These are phyloP conservation scores for Brachionus paranguensis DNA, from an alignment of 1,140 invertebrate species.

Conservation along the genomic window DNA sequence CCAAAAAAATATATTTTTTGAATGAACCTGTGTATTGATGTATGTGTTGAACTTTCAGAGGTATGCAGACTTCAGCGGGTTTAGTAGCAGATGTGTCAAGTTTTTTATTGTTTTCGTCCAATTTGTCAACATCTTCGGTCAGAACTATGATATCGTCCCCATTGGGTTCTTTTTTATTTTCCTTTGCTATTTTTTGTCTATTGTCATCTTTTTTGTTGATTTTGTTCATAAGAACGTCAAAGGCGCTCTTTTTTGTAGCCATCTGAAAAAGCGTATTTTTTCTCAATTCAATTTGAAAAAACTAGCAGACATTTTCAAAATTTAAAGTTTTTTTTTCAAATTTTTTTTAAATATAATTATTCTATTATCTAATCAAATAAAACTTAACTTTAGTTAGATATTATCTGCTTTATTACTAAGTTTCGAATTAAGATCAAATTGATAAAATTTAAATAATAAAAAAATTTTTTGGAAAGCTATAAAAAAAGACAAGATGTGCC, in stretches of 20 bases:
- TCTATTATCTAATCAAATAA: not conserved
- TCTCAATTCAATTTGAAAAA: not conserved
- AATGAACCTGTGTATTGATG: not conserved
- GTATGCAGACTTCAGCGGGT: not conserved
- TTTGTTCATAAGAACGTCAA: slow-evolving; percentile 29
- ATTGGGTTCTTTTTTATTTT: not conserved
- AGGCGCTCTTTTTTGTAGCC: slow-evolving; percentile 10
- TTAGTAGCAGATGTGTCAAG: not conserved
- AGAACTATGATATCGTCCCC: not conserved
- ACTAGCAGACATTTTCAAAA: not conserved
- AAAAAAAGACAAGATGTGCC: too few species aligned
- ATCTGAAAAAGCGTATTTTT: not conserved
- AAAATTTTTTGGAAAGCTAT: too few species aligned
- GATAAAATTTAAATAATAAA: too few species aligned
- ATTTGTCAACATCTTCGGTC: not conserved
- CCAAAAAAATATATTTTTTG: too few species aligned
- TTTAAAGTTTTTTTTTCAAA: not conserved
- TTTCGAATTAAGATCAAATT: too few species aligned
- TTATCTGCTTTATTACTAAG: too few species aligned
- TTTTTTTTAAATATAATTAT: not conserved
- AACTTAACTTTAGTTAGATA: not conserved
- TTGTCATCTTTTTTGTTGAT: not conserved
- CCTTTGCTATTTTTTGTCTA: not conserved
- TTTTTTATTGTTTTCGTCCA: not conserved
- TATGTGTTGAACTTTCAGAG: not conserved